Percentiles rank a stretch among this genome's conserved stretches.
Evolutionary conservation across 1,140 invertebrate species (phyloP).

Genomic region (Portunus trituberculatus): DNA sequence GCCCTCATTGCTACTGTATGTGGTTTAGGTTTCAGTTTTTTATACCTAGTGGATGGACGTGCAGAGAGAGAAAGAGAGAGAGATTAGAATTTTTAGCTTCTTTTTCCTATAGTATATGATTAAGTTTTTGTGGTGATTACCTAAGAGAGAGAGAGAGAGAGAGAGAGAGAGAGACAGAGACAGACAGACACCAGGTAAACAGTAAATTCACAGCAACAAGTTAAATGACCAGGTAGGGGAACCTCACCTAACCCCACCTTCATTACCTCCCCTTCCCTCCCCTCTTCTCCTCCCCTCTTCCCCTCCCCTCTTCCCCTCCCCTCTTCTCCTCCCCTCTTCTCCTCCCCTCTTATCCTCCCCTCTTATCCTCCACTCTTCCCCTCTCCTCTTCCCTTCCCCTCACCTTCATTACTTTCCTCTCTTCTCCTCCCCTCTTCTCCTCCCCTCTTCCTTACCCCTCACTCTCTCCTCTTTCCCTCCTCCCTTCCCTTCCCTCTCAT

Average conservation of each 20-base stretch:
- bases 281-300: background rate
- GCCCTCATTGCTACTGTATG: too few relatives aligned
- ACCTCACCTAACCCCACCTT: background rate
- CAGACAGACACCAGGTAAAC: background rate
- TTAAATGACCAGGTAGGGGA: background rate
- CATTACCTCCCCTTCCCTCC: background rate
- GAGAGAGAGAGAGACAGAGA: slow-evolving; percentile 17
- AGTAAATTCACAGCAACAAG: background rate
- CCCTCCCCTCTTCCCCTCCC: background rate
- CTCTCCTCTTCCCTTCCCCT: background rate
- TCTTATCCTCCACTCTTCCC: background rate
- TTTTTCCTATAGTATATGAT: too few relatives aligned
- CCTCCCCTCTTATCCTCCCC: background rate
- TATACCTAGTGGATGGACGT: too few relatives aligned
- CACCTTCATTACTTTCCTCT: too few relatives aligned
- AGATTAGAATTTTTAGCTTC: background rate
- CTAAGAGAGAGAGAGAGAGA: slow-evolving; percentile 38
- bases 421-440: background rate
- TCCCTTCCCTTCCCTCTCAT: too few relatives aligned
- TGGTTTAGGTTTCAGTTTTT: too few relatives aligned
- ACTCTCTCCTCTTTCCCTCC: background rate
- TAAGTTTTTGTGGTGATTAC: too few relatives aligned
- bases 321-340: background rate
- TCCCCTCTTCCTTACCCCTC: background rate
- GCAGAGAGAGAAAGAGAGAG: too few relatives aligned